These are phyloP conservation scores for Stenopsyche tienmushanensis DNA, from an alignment of 1,140 invertebrate species.

Conservation along the genomic window DNA sequence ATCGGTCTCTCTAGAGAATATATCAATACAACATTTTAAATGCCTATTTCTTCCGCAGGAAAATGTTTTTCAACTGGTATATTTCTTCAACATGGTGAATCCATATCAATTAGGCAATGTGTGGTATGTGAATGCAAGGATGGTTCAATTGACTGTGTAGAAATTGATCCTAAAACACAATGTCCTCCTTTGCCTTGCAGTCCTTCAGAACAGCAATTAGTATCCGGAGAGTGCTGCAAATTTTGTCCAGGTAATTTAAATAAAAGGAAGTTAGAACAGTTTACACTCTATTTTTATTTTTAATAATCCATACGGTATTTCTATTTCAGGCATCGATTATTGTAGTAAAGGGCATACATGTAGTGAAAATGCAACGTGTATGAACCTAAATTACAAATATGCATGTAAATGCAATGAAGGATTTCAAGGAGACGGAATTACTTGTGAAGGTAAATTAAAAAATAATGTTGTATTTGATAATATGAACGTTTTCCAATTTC, in stretches of 20 bases:
- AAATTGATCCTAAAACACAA: constrained; percentile 68
- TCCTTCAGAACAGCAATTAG: constrained; percentile 71
- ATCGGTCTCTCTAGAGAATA: constrained; percentile 1
- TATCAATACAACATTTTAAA: no score
- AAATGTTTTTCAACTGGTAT: constrained; percentile 75
- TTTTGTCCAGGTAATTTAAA: constrained; percentile 76
- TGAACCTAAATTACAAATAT: constrained; percentile 81
- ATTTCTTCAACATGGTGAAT: constrained; percentile 82
- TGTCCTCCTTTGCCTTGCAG: constrained; percentile 84
- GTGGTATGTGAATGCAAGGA: constrained; percentile 75
- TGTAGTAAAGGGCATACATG: constrained; percentile 82
- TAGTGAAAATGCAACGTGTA: constrained; percentile 80
- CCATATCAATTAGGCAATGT: constrained; percentile 70
- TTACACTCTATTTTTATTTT: constrained; percentile 9
- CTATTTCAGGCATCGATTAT: constrained; percentile 76
- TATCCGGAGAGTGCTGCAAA: constrained; percentile 85
- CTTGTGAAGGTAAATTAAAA: constrained; percentile 67
- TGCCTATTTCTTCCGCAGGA: constrained; percentile 62
- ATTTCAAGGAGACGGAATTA: constrained; percentile 77
- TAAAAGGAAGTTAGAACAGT: no score
- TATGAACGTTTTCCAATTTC: no score
- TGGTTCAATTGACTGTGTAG: constrained; percentile 76
- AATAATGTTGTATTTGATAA: neutral
- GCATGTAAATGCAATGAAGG: constrained; percentile 81
- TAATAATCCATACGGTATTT: constrained; percentile 1